phyloP scores from a whole-genome alignment of 2,888 invertebrate species.

The Stenchaetothrips biformis region DNA sequence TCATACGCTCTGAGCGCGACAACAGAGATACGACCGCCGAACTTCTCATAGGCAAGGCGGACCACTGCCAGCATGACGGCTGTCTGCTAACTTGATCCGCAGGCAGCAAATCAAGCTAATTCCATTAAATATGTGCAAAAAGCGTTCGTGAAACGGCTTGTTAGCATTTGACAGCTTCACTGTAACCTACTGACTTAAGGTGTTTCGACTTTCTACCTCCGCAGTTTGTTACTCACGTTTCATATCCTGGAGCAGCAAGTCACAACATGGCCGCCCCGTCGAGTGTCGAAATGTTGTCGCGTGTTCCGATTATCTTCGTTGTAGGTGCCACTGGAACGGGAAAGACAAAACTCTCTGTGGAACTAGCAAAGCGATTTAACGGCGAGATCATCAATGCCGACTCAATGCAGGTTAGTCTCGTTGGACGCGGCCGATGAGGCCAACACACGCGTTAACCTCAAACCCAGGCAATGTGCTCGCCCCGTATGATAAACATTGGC shows the following conservation, averaged over 20 bases:
- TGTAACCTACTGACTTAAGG: too few relatives aligned
- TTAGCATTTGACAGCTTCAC: too few relatives aligned
- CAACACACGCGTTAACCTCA: neutral
- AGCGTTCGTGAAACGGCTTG: too few relatives aligned
- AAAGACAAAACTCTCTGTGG: conserved; percentile 91
- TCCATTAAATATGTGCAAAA: too few relatives aligned
- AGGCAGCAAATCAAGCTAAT: neutral
- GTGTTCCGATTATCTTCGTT: conserved; percentile 76
- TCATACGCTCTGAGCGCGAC: neutral
- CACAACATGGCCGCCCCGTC: conserved; percentile 33
- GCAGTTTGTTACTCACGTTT: too few relatives aligned
- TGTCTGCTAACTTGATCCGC: neutral
- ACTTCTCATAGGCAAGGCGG: neutral
- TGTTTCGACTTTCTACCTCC: too few relatives aligned
- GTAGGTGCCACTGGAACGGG: conserved; percentile 96
- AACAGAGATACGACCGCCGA: neutral
- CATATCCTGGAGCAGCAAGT: conserved; percentile 16
- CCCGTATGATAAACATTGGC: neutral
- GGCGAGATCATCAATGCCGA: conserved; percentile 97
- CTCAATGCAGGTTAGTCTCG: conserved; percentile 88
- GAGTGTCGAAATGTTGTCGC: conserved; percentile 46
- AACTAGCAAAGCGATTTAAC: conserved; percentile 76
- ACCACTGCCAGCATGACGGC: neutral
- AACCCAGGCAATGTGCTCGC: neutral
- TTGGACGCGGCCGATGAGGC: neutral